A percentile compares a stretch with the other conserved stretches of the same genome.
phyloP scores from a whole-genome alignment of 2,888 invertebrate genomes.

The Netelia virgata region DNA sequence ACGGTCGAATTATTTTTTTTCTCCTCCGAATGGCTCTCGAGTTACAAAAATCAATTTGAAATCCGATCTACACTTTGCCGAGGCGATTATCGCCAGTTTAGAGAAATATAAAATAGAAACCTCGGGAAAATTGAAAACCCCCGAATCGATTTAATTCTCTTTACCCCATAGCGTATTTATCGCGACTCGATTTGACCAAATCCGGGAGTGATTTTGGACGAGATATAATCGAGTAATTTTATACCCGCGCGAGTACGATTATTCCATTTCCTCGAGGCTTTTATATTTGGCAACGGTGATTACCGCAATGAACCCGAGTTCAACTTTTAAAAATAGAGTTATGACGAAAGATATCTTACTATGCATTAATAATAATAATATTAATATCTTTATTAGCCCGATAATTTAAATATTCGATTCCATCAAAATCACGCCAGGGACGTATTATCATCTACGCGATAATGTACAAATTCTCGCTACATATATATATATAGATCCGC shows the following conservation, averaged over 20 bases:
- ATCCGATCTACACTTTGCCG: constrained; percentile 31
- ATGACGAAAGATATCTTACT: too few relatives aligned
- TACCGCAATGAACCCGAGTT: not conserved
- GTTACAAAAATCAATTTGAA: constrained; percentile 63
- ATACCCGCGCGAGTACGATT: not conserved
- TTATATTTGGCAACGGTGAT: not conserved
- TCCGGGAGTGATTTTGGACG: constrained; percentile 5
- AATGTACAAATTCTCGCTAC: not conserved
- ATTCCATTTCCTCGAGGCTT: not conserved
- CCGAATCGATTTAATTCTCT: constrained; percentile 17
- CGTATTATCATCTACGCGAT: constrained; percentile 9
- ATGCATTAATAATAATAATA: too few relatives aligned
- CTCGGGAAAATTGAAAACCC: constrained; percentile 39
- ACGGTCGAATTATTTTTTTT: not conserved
- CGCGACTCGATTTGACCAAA: not conserved
- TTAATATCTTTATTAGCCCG: too few relatives aligned
- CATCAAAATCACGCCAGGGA: not conserved
- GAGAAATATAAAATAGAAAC: constrained; percentile 6
- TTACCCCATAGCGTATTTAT: not conserved
- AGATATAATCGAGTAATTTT: not conserved
- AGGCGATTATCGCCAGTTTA: constrained; percentile 29
- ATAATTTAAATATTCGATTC: too few relatives aligned
- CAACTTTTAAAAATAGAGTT: not conserved
- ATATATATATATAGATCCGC: not conserved
- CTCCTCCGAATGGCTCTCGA: constrained; percentile 11